These are phyloP conservation scores for Tamias sibiricus DNA, from an alignment of 2,113 vertebrate species.

Conservation along the genomic window DNA sequence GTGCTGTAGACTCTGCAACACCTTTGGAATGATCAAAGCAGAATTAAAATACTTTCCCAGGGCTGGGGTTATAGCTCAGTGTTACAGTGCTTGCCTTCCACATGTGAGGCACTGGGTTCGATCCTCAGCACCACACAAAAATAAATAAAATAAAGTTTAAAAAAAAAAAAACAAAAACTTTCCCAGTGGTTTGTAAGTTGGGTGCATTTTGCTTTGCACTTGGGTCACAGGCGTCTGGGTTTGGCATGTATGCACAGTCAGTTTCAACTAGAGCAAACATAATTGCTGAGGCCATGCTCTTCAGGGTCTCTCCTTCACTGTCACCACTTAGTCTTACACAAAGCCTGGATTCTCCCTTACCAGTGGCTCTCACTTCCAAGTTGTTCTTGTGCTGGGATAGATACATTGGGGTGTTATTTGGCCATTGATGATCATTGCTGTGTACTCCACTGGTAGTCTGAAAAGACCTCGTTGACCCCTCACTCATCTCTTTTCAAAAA, in stretches of 20 bases:
- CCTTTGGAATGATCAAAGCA: neutral
- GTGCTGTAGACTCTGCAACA: neutral
- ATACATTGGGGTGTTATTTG: rapidly evolving
- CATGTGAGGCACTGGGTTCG: no score
- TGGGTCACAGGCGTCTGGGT: neutral
- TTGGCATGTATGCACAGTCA: rapidly evolving
- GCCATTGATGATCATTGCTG: neutral
- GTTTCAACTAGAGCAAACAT: neutral
- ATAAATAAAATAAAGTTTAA: no score
- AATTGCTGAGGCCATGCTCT: neutral
- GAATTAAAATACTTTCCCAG: neutral
- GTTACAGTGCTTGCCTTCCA: no score
- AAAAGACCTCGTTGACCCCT: neutral
- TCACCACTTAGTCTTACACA: rapidly evolving
- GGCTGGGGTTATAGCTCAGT: no score
- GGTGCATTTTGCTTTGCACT: neutral
- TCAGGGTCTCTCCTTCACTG: neutral
- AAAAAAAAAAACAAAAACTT: no score
- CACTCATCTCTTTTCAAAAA: neutral
- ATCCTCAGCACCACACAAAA: no score
- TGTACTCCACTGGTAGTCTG: neutral
- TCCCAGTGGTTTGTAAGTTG: neutral
- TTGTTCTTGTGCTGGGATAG: no score
- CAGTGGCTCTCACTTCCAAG: neutral
- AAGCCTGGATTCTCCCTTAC: neutral